Evolutionary conservation across 2,888 invertebrate species (phyloP).

Genomic region (Dryomyza anilis): DNA sequence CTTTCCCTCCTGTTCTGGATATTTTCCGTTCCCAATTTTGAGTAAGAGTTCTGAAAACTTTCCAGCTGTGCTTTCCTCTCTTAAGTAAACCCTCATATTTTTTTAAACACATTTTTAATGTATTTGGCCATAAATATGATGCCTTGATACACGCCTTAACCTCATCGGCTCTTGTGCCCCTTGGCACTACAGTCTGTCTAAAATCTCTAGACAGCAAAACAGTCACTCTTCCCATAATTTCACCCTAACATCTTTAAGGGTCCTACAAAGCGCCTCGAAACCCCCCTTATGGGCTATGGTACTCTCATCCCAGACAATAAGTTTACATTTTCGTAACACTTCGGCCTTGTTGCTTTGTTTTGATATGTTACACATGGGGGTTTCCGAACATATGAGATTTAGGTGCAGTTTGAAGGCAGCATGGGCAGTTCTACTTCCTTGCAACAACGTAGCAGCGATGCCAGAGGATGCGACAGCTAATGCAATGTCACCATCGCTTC

Average conservation of each 20-base stretch:
- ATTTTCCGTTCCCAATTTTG: too few species aligned
- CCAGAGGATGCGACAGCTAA: constrained; percentile 29
- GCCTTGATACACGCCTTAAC: constrained; percentile 39
- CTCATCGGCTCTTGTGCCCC: constrained; percentile 40
- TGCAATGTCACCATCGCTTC: too few species aligned
- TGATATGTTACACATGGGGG: neutral
- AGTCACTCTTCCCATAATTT: constrained; percentile 26
- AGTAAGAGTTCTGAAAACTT: too few species aligned
- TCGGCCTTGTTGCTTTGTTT: neutral
- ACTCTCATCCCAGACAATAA: constrained; percentile 34
- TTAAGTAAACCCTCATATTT: too few species aligned
- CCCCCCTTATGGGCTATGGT: constrained; percentile 28
- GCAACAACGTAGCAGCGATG: constrained; percentile 30
- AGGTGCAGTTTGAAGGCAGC: constrained; percentile 25
- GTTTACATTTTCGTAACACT: constrained; percentile 19
- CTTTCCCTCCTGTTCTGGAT: too few species aligned
- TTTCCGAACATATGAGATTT: neutral
- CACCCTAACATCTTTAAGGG: constrained; percentile 30
- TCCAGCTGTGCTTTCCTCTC: too few species aligned
- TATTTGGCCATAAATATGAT: constrained; percentile 32
- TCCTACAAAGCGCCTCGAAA: constrained; percentile 31
- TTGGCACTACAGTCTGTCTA: constrained; percentile 16
- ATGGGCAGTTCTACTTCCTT: constrained; percentile 27
- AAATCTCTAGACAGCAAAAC: constrained; percentile 28
- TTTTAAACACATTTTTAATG: too few species aligned